Conservation (phyloP, 1,140 invertebrate species). For the Leptinotarsa texana region DNA sequence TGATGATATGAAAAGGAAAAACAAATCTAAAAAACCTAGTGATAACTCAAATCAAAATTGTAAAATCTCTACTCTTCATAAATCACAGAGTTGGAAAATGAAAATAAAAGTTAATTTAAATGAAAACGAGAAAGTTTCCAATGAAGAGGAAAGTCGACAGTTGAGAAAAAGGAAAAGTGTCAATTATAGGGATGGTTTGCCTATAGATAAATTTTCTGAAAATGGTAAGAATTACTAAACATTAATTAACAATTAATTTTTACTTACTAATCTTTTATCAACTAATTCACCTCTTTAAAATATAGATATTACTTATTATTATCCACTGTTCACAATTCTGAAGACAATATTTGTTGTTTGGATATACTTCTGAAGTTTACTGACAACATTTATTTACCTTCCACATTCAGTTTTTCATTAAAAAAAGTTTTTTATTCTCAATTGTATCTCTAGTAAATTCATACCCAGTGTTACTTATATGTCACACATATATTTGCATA, state of each 20-base stretch:
- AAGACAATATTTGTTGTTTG: neutral
- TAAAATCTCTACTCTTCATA: neutral
- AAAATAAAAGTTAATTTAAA: constrained; percentile 19
- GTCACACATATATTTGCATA: no score
- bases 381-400: no score
- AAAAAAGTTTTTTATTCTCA: no score
- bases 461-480: no score
- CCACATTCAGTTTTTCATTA: no score
- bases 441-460: no score
- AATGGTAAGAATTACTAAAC: neutral
- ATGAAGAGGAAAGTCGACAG: neutral
- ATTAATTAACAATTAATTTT: no score
- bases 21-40: neutral
- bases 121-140: neutral
- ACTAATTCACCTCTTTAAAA: no score
- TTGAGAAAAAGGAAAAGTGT: neutral
- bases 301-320: no score
- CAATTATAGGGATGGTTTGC: neutral
- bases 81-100: constrained; percentile 16
- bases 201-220: neutral
- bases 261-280: no score
- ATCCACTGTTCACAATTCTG: no score
- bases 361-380: no score
- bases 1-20: neutral
- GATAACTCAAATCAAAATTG: neutral